Conservation (phyloP, 2,113 vertebrate species). For the Rhizomys pruinosus region DNA sequence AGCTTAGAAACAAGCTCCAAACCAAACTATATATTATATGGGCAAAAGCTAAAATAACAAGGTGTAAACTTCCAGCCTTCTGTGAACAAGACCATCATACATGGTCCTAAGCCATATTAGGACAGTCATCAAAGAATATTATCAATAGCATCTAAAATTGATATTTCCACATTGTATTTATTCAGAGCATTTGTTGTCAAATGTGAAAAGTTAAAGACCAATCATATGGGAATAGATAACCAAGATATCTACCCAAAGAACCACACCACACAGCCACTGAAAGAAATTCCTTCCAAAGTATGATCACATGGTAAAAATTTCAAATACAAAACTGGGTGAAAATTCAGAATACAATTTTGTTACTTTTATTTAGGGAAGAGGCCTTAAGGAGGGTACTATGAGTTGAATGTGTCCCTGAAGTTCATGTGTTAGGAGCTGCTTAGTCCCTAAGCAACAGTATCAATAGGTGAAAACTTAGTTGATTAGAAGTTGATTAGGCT, state of each 20-base stretch:
- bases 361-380: not conserved
- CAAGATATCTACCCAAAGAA: not conserved
- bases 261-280: not conserved
- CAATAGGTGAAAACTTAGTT: not conserved
- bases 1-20: not conserved
- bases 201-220: slow-evolving; percentile 3
- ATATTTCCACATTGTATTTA: not conserved
- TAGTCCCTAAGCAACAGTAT: not conserved
- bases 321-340: not conserved
- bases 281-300: not conserved
- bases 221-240: not conserved
- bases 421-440: not conserved
- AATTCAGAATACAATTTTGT: not conserved
- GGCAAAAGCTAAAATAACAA: not conserved
- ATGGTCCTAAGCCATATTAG: not conserved
- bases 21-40: not conserved
- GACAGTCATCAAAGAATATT: not conserved
- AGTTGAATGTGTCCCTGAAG: not conserved
- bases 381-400: not conserved
- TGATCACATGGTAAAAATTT: not conserved
- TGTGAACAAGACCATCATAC: not conserved
- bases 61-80: not conserved
- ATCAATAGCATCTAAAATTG: not conserved
- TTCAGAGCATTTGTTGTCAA: not conserved
- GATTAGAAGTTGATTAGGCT: not conserved